Evolutionary conservation across 2,113 vertebrate species (phyloP).

Genomic region (Pavo muticus): DNA sequence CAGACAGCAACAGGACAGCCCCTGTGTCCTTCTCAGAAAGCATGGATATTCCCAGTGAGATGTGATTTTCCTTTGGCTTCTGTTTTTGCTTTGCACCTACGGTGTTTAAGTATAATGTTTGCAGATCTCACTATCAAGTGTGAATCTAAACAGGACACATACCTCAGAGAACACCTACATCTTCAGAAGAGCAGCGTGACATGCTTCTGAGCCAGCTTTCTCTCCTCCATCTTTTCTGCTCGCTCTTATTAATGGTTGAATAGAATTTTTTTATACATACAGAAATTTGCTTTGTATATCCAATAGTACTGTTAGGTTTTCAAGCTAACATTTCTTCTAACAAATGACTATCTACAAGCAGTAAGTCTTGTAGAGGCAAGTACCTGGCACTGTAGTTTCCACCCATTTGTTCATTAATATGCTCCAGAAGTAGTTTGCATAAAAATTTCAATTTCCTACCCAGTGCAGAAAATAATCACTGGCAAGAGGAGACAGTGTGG

Average conservation of each 20-base stretch:
- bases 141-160: neutral
- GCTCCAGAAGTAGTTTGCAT: slow-evolving; percentile 7
- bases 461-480: neutral
- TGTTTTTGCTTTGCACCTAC: neutral
- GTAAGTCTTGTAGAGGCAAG: slow-evolving; percentile 1
- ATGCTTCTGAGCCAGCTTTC: neutral
- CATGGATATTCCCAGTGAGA: neutral
- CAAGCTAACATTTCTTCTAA: neutral
- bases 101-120: neutral
- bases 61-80: neutral
- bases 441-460: neutral
- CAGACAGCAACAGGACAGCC: neutral
- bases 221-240: neutral
- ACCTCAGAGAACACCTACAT: neutral
- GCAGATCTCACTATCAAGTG: neutral
- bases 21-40: neutral
- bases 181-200: neutral
- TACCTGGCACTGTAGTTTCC: neutral
- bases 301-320: slow-evolving; percentile 2
- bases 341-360: neutral
- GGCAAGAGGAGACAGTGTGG: neutral
- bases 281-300: neutral
- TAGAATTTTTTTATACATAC: neutral
- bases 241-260: neutral
- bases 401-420: neutral